Base-by-base conservation (phyloP, 2,888 invertebrate genomes). In the Caenorhabditis afra region DNA sequence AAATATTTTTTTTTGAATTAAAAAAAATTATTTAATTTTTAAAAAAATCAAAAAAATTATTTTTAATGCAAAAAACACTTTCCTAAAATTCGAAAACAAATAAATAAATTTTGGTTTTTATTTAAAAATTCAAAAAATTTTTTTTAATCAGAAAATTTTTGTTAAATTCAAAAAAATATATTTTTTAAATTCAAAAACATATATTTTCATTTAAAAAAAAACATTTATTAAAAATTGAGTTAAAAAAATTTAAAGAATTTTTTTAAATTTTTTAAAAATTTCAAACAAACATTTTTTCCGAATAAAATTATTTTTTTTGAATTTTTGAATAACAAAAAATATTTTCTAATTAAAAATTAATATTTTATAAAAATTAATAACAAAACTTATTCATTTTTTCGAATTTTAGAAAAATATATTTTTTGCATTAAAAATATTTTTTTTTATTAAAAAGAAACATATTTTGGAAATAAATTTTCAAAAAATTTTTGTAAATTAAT, bases 201-300 rank as follows among this genome's bases (percentile, higher is more conserved):
- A 29, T 29, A 29, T 29, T 29, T 29, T 29, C 3, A 29, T 29
- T 29, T 29, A 47, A 47, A 16, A 18, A 47, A 47, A 16, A 47
- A 47, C 10, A 4, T 47, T 47, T n/a, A 3, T 44, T 44, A 3
- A 3, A 44, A 44, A 44, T n/a, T n/a, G 12, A 39, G 5, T 53
- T 20, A n/a, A 23, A 23, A 23, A 29, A 3, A 53, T 23, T n/a
- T n/a, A 5, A 29, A 29, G 29, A 29, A 3, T 3, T 29, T 29
- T 29, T 29, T 29, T 5, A 29, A 29, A 23, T n/a, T 53, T 53
- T 53, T 8, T 14, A 29, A n/a, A 53, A 20, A 53, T 53, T 53
- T 23, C 8, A 53, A 57, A n/a, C 3, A 44, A 7, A 12, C 3
- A n/a, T 44, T 44, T 10, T 44, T 44, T 44, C 10, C 3, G 16